Evolutionary conservation across 2,888 invertebrate species (phyloP).

Genomic region (Agapostemon virescens): DNA sequence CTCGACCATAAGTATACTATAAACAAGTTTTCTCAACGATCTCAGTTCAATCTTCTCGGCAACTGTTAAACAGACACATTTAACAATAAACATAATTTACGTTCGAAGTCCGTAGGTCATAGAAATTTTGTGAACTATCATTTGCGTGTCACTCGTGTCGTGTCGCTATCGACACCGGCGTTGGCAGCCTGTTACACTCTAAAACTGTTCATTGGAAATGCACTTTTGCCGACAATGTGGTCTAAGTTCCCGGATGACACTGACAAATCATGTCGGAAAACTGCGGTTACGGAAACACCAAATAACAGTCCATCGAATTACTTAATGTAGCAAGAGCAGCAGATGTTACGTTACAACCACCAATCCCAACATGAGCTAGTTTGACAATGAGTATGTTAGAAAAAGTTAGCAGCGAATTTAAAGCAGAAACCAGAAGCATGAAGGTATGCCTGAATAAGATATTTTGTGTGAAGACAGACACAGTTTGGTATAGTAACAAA

Average conservation of each 20-base stretch:
- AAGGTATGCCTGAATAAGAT: constrained; percentile 41
- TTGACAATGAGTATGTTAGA: constrained; percentile 32
- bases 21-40: constrained; percentile 18
- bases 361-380: constrained; percentile 33
- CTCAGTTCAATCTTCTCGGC: constrained; percentile 8
- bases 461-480: constrained; percentile 55
- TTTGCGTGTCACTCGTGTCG: constrained; percentile 12
- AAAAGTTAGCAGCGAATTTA: constrained; percentile 58
- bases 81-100: constrained; percentile 41
- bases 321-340: constrained; percentile 37
- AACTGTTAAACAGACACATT: constrained; percentile 47
- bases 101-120: constrained; percentile 24
- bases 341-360: constrained; percentile 34
- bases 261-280: constrained; percentile 34
- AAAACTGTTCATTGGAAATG: constrained; percentile 27
- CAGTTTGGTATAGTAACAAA: constrained; percentile 61
- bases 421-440: constrained; percentile 53
- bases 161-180: constrained; percentile 5
- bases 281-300: constrained; percentile 25
- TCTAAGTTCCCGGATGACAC: constrained; percentile 12
- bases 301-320: constrained; percentile 32
- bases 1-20: constrained; percentile 32
- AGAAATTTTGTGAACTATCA: constrained; percentile 41
- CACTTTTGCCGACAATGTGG: constrained; percentile 18
- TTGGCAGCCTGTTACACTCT: constrained; percentile 28